These are phyloP conservation scores for Malthinus flaveolus DNA, from an alignment of 2,888 invertebrate species.

Conservation along the genomic window DNA sequence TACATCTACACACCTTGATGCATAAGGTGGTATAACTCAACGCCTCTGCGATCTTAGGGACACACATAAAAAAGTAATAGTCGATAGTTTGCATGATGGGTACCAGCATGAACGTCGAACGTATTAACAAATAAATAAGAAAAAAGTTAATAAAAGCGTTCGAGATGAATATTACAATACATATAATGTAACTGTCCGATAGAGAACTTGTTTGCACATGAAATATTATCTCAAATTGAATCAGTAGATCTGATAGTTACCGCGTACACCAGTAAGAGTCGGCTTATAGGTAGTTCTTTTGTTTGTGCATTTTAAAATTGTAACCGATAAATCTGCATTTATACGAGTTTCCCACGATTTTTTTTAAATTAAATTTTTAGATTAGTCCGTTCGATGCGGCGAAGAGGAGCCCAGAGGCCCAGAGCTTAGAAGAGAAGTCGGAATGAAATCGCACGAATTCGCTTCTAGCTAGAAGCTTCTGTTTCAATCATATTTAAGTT, in stretches of 20 bases:
- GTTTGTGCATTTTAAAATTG: slow-evolving; percentile 29
- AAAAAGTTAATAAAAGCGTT: slow-evolving; percentile 6
- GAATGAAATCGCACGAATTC: too few relatives aligned
- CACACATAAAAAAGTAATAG: too few relatives aligned
- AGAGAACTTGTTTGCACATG: slow-evolving; percentile 46
- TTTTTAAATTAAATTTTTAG: slow-evolving; percentile 9
- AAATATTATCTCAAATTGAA: slow-evolving; percentile 50
- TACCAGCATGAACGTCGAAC: not conserved
- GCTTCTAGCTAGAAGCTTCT: too few relatives aligned
- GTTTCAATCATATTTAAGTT: too few relatives aligned
- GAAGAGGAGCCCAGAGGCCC: not conserved
- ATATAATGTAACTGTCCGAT: slow-evolving; percentile 46
- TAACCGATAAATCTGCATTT: slow-evolving; percentile 29
- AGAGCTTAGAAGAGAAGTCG: too few relatives aligned
- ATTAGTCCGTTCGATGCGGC: not conserved
- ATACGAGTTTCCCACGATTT: slow-evolving; percentile 19
- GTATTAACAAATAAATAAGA: slow-evolving; percentile 1
- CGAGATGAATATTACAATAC: slow-evolving; percentile 27
- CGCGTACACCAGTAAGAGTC: slow-evolving; percentile 38
- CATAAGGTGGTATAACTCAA: too few relatives aligned
- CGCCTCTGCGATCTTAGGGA: too few relatives aligned
- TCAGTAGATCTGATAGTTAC: slow-evolving; percentile 44
- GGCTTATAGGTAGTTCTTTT: slow-evolving; percentile 29
- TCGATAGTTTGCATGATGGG: not conserved
- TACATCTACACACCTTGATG: too few relatives aligned